These are phyloP conservation scores for Thamnaconus septentrionalis DNA, from an alignment of 2,113 vertebrate genomes.

Conservation along the genomic window DNA sequence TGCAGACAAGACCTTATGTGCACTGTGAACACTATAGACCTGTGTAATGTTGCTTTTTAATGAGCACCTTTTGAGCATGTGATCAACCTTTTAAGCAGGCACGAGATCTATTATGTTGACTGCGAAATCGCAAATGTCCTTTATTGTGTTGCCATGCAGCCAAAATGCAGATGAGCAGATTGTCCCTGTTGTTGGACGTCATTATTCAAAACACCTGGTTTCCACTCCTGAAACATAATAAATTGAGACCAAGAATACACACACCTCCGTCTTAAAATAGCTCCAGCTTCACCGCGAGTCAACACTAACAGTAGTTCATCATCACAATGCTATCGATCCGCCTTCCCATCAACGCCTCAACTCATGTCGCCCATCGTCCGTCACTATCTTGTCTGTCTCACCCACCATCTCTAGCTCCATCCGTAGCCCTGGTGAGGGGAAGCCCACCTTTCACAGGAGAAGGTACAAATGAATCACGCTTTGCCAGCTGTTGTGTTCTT, in stretches of 20 bases:
- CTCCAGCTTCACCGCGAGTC: too few species aligned
- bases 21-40: too few species aligned
- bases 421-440: slow-evolving; percentile 84
- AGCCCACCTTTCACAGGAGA: slow-evolving; percentile 92
- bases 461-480: slow-evolving; percentile 78
- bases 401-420: slow-evolving; percentile 84
- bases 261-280: not conserved
- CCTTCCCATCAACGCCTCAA: slow-evolving; percentile 24
- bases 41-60: too few species aligned
- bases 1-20: too few species aligned
- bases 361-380: slow-evolving; percentile 60
- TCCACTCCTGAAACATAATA: not conserved
- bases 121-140: too few species aligned
- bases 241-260: not conserved
- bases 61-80: too few species aligned
- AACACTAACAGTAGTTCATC: slow-evolving; percentile 5
- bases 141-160: too few species aligned
- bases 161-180: not conserved
- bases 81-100: too few species aligned
- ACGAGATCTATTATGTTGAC: too few species aligned
- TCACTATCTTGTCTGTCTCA: slow-evolving; percentile 66
- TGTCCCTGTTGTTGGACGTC: not conserved
- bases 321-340: slow-evolving; percentile 25
- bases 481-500: slow-evolving; percentile 25
- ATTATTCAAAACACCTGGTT: not conserved